Conservation (phyloP, 2,888 invertebrate species). For the Papilio protenor region DNA sequence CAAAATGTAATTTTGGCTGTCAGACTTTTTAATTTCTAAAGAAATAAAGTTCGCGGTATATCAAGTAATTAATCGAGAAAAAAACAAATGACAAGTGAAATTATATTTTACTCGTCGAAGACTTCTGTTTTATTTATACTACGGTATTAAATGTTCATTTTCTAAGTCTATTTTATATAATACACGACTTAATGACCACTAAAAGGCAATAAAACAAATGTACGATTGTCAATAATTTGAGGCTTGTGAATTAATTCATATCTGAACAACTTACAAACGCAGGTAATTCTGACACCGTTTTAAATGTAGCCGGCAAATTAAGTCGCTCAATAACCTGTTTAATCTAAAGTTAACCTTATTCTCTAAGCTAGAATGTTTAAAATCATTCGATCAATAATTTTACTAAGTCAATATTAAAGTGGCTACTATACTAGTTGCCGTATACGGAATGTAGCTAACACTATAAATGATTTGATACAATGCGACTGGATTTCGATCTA, state of each 20-base stretch:
- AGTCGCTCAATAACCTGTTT: constrained; percentile 3
- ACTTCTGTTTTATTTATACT: neutral
- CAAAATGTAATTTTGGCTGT: no score
- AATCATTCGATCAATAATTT: neutral
- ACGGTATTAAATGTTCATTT: neutral
- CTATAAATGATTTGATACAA: constrained; percentile 40
- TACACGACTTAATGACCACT: constrained; percentile 8
- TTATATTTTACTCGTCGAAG: no score
- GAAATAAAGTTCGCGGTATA: no score
- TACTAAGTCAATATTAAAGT: constrained; percentile 27
- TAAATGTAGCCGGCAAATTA: constrained; percentile 41
- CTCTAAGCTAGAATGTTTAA: neutral
- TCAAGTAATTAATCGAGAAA: no score
- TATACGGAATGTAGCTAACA: constrained; percentile 32
- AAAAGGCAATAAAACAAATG: constrained; percentile 20
- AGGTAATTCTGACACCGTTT: constrained; percentile 44
- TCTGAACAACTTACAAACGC: constrained; percentile 38
- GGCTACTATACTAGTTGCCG: constrained; percentile 31
- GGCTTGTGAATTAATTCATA: constrained; percentile 38
- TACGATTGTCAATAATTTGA: constrained; percentile 16
- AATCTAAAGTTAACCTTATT: neutral
- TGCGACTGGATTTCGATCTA: constrained; percentile 44
- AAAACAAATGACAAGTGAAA: no score
- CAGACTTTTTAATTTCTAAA: no score
- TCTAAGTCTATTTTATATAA: neutral